These are phyloP conservation scores for Nylanderia fulva DNA, from an alignment of 1,140 invertebrate species.

Conservation along the genomic window DNA sequence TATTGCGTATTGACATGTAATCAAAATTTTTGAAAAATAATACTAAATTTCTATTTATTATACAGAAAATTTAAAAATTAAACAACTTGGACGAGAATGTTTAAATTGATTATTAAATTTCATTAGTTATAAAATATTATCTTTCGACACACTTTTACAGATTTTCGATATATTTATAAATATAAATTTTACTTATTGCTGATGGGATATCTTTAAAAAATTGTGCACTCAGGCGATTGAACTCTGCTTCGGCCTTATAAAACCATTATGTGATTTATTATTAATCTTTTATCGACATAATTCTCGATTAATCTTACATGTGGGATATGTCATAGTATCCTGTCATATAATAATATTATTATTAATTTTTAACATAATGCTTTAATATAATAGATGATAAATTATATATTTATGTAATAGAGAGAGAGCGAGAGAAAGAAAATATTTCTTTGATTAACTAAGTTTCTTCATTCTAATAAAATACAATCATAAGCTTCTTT, in stretches of 20 bases:
- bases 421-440: background rate
- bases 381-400: no score
- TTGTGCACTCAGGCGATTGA: background rate
- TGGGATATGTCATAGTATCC: background rate
- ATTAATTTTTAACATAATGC: no score
- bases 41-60: background rate
- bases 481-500: slow-evolving; percentile 7
- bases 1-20: background rate
- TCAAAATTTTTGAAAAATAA: background rate
- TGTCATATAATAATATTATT: background rate
- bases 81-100: background rate
- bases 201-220: background rate
- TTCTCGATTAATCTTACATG: background rate
- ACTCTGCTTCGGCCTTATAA: background rate
- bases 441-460: background rate
- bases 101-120: background rate
- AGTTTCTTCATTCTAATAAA: background rate
- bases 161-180: background rate
- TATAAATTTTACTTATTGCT: background rate
- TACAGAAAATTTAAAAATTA: background rate
- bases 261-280: background rate
- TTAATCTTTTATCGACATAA: background rate
- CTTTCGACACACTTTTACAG: background rate
- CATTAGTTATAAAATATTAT: background rate
- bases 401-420: background rate